Evolutionary conservation across 2,888 invertebrate species (phyloP).

Genomic region (Hypolimnas misippus): DNA sequence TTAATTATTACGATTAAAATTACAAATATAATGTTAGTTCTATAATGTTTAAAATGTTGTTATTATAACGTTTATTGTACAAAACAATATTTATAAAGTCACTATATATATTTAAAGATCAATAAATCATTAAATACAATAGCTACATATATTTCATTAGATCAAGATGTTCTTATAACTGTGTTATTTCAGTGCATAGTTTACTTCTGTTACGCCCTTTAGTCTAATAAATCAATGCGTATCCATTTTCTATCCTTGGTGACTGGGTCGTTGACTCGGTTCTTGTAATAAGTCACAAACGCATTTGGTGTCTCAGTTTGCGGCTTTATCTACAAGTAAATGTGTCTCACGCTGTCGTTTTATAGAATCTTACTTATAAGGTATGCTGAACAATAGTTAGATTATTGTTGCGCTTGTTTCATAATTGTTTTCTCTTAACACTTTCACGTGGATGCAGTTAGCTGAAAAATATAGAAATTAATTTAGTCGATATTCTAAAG

Average conservation of each 20-base stretch:
- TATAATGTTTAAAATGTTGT: too few relatives aligned
- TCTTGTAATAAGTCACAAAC: slow-evolving; percentile 61
- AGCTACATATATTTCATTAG: too few relatives aligned
- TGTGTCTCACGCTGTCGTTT: slow-evolving; percentile 50
- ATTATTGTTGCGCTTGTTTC: slow-evolving; percentile 24
- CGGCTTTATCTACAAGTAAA: slow-evolving; percentile 49
- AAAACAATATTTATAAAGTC: too few relatives aligned
- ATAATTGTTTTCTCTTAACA: slow-evolving; percentile 19
- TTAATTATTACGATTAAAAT: not conserved
- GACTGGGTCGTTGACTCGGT: slow-evolving; percentile 73
- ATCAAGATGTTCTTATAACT: not conserved
- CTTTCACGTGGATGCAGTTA: not conserved
- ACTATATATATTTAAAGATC: too few relatives aligned
- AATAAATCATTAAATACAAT: too few relatives aligned
- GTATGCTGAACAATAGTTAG: slow-evolving; percentile 33
- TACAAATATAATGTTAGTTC: not conserved
- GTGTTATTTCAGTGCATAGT: slow-evolving; percentile 10
- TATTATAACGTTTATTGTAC: too few relatives aligned
- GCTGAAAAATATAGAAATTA: not conserved
- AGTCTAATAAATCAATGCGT: slow-evolving; percentile 48
- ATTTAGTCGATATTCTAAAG: not conserved
- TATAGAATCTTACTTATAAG: slow-evolving; percentile 37
- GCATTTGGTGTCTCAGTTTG: slow-evolving; percentile 59
- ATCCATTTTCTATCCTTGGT: slow-evolving; percentile 64
- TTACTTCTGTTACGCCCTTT: slow-evolving; percentile 38